These are phyloP conservation scores for Takifugu flavidus DNA, from an alignment of 2,113 vertebrate genomes.

Conservation along the genomic window DNA sequence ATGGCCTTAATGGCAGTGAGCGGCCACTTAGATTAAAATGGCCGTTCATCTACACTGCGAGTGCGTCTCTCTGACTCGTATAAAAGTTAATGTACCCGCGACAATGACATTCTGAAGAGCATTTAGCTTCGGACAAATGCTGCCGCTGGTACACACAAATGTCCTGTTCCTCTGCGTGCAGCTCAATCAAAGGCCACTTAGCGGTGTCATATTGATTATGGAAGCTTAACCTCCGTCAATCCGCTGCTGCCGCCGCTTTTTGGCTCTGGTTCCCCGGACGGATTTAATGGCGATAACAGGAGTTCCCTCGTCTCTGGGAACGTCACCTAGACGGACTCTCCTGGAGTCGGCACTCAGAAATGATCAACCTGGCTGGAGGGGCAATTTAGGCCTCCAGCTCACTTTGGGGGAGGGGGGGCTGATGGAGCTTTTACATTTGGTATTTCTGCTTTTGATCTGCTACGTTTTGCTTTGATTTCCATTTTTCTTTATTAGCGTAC, in stretches of 20 bases:
- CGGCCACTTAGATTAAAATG: slow-evolving; percentile 54
- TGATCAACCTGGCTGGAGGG: too few species aligned
- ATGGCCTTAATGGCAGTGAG: slow-evolving; percentile 54
- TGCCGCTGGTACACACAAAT: slow-evolving; percentile 57
- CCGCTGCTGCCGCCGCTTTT: slow-evolving; percentile 43
- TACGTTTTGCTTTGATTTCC: too few species aligned
- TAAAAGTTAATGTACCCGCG: slow-evolving; percentile 71
- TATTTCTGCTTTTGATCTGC: too few species aligned
- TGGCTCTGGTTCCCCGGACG: slow-evolving; percentile 33
- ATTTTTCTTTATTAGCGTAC: too few species aligned
- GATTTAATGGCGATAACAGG: too few species aligned
- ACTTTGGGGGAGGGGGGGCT: too few species aligned
- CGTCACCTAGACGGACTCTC: too few species aligned
- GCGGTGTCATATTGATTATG: slow-evolving; percentile 72
- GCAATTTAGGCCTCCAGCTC: too few species aligned
- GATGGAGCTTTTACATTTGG: too few species aligned
- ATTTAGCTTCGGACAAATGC: slow-evolving; percentile 64
- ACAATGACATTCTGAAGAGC: slow-evolving; percentile 68
- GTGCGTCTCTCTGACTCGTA: slow-evolving; percentile 60
- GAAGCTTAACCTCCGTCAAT: slow-evolving; percentile 69
- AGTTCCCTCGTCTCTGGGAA: too few species aligned
- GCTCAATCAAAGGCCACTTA: slow-evolving; percentile 73
- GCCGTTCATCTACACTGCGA: slow-evolving; percentile 46
- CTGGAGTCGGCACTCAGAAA: too few species aligned
- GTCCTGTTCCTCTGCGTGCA: slow-evolving; percentile 53